Evolutionary conservation across 2,888 invertebrate genomes (phyloP).

Genomic region (Caenorhabditis afra): DNA sequence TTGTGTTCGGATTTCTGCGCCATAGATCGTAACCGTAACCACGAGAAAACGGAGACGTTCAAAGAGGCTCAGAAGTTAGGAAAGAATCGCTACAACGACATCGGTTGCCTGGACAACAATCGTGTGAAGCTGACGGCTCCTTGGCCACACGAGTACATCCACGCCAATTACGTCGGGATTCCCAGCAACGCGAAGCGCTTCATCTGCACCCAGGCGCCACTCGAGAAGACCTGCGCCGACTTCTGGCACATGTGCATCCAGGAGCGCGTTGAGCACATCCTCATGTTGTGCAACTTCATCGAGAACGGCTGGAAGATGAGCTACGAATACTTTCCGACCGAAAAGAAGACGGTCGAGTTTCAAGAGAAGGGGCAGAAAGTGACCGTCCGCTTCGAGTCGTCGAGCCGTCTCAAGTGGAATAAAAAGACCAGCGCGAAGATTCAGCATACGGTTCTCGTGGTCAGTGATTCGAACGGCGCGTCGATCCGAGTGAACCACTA

Average conservation of each 20-base stretch:
- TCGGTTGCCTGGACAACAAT: constrained; percentile 57
- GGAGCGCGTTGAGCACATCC: constrained; percentile 52
- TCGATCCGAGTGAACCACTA: constrained; percentile 42
- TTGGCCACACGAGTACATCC: constrained; percentile 59
- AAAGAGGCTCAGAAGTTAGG: constrained; percentile 37
- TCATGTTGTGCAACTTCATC: constrained; percentile 61
- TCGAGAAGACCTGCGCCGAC: constrained; percentile 59
- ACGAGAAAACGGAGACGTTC: constrained; percentile 51
- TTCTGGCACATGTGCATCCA: constrained; percentile 61
- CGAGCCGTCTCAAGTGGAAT: not conserved
- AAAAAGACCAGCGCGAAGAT: constrained; percentile 36
- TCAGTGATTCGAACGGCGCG: constrained; percentile 36
- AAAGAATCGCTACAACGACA: constrained; percentile 55
- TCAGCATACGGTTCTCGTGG: constrained; percentile 28
- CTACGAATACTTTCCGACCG: constrained; percentile 50
- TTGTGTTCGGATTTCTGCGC: constrained; percentile 49
- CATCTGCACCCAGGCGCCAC: constrained; percentile 65
- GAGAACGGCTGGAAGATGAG: constrained; percentile 58
- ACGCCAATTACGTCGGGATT: constrained; percentile 61
- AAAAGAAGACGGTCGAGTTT: constrained; percentile 27
- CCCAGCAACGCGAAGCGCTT: constrained; percentile 49
- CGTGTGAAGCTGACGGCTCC: constrained; percentile 52
- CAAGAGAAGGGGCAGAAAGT: constrained; percentile 20
- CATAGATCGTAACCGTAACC: constrained; percentile 44
- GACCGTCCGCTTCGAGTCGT: constrained; percentile 10